Base-by-base conservation (phyloP, 2,888 invertebrate species). In the Pollenia amentaria region DNA sequence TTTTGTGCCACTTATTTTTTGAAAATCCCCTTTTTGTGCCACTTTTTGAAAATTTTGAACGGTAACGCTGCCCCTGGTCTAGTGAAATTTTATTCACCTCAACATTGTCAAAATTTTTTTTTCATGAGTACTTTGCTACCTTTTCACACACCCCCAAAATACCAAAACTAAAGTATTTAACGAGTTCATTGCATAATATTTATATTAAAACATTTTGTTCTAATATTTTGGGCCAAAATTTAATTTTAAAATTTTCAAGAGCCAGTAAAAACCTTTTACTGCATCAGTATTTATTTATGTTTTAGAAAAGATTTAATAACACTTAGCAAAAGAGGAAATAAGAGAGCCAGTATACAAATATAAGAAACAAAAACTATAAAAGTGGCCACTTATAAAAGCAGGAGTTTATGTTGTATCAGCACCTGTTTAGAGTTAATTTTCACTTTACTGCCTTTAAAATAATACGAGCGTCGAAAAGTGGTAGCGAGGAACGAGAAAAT, bases 391-490 rank as follows among this genome's bases (percentile, higher is more conserved):
- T 85, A 82, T 29, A 6, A 29, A 76, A 79, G 64, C 46, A 67
- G 46, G 64, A 87, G 79, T 84, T 87, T 76, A 76, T 84, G 79
- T 79, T 80, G 79, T 72, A 70, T 80, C 65, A 86, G 76, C 86
- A 87, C 86, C 83, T 87, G 83, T 84, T 87, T 80, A 80, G 65
- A 84, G 79, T 87, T 76, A 76, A 84, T 87, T 67, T 87, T 78
- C 73, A 77, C 84, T 86, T 78, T 78, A 73, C 51, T 80, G 51
- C 53, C 70, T 72, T 82, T 78, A 73, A 67, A 82, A 82, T 55
- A 73, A 62, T 16, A 62, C n/a, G n/a, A 76, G n/a, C 46, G 40
- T 12, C n/a, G 9, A 44, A 16, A 44, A 64, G 18, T n/a, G 21
- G 2, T 2, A 21, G 3, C 10, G 42, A 44, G 29, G 18, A 77